Evolutionary conservation across 2,888 invertebrate species (phyloP).

Genomic region (Darwinula stevensoni): DNA sequence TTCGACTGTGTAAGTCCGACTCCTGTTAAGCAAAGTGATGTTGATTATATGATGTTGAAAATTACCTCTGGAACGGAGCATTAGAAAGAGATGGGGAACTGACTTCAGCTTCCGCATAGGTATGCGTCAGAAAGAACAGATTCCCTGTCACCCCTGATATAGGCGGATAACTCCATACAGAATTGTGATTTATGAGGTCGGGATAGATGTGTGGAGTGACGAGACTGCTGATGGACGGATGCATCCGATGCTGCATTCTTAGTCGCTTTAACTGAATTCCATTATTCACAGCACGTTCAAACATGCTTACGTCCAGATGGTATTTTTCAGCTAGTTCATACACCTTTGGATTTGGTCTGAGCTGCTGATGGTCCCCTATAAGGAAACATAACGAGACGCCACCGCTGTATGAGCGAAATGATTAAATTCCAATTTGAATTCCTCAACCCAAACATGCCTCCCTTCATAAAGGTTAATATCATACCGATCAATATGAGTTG

Average conservation of each 20-base stretch:
- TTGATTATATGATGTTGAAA: too few species aligned
- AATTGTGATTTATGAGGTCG: constrained; percentile 25
- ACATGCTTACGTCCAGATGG: constrained; percentile 42
- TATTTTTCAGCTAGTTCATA: constrained; percentile 31
- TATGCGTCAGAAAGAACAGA: constrained; percentile 36
- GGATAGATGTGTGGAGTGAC: constrained; percentile 35
- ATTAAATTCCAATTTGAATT: too few species aligned
- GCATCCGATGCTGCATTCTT: constrained; percentile 39
- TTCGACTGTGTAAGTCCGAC: constrained; percentile 21
- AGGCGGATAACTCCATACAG: constrained; percentile 24
- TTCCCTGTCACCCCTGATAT: constrained; percentile 28
- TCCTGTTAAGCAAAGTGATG: not conserved
- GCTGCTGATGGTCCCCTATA: constrained; percentile 45
- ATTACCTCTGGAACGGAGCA: too few species aligned
- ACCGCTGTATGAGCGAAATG: too few species aligned
- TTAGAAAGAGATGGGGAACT: constrained; percentile 8
- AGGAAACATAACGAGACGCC: too few species aligned
- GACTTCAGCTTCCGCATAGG: constrained; percentile 25
- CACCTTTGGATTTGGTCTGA: constrained; percentile 37
- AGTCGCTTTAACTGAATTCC: constrained; percentile 24
- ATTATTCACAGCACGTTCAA: constrained; percentile 45
- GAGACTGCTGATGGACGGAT: constrained; percentile 27
- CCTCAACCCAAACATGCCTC: too few species aligned
- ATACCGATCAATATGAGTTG: too few species aligned
- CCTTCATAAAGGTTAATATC: too few species aligned